Percentiles rank a stretch among this genome's conserved stretches.
These are phyloP conservation scores for Caenorhabditis sp. DNA, from an alignment of 2,888 invertebrate species.

Conservation along the genomic window DNA sequence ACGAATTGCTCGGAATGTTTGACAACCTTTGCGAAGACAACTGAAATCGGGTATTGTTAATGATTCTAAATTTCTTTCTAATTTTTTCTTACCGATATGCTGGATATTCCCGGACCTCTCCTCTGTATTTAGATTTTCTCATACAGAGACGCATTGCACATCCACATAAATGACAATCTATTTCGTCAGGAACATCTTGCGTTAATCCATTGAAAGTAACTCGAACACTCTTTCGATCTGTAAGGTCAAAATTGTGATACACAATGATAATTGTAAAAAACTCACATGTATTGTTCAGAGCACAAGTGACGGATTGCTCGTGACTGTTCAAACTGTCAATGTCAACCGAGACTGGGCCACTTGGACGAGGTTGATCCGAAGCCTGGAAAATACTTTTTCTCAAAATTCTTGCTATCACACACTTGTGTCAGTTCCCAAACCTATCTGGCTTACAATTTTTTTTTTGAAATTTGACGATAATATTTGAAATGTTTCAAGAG, in stretches of 20 bases:
- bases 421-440: too few relatives aligned
- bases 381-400: background rate
- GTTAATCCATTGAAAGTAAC: background rate
- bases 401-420: background rate
- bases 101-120: constrained; percentile 20
- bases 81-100: constrained; percentile 19
- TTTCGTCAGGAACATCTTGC: constrained; percentile 3
- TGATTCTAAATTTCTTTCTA: background rate
- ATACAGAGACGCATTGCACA: constrained; percentile 19
- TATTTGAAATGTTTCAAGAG: too few relatives aligned
- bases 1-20: constrained; percentile 24
- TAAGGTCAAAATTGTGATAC: too few relatives aligned
- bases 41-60: too few relatives aligned
- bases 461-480: too few relatives aligned
- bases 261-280: background rate
- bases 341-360: background rate
- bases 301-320: background rate
- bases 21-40: constrained; percentile 32
- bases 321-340: background rate
- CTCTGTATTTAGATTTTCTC: constrained; percentile 17
- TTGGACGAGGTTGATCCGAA: background rate
- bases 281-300: background rate
- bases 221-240: background rate
- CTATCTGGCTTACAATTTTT: too few relatives aligned
- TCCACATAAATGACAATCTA: constrained; percentile 10